Base-by-base conservation (phyloP, 1,140 invertebrate species). In the Zophobas atratus region DNA sequence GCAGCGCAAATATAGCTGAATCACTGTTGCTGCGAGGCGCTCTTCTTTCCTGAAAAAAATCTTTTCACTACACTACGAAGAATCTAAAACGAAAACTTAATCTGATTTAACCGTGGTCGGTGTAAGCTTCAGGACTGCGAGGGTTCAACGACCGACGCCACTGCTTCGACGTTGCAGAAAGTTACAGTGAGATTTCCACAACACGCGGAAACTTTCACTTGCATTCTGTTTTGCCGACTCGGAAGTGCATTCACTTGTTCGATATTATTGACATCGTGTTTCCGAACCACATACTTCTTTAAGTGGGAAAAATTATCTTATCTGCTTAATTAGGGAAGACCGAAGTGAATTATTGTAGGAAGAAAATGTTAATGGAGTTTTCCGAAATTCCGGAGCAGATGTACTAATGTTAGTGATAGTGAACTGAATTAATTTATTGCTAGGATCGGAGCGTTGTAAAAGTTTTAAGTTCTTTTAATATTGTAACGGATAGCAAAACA, bases 191-290 rank as follows among this genome's bases (percentile, higher is more conserved):
- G 57, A 67, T 67, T 73, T 56, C 71, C 71, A 73, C 71, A 73
- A 73, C 71, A 73, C 41, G 71, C 46, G 71, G 55, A 73, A 73
- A 73, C 71, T 73, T 73, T 73, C 71, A 73, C 71, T 73, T 67
- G 60, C 60, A 67, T 67, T 67, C 60, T 67, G 60, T 43, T 67
- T 33, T n/a, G 39, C 60, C 39, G 60, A 67, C 60, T 67, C 60
- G 60, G 60, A 67, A 67, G 60, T 67, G 60, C 60, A 67, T 67
- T 67, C 60, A 67, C 60, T 67, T 39, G 39, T 57, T 57, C 55
- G 34, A 57, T 34, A 57, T 8, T 8, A 57, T 43, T 67, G 60
- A 67, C 60, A 67, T 67, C 60, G 6, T 39, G 43, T 43, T 67
- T 67, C 60, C 60, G 60, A 63, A 41, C 57, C 2, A 46, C 43